Conservation (phyloP, 2,888 invertebrate species). For the Limnephilus auricula region DNA sequence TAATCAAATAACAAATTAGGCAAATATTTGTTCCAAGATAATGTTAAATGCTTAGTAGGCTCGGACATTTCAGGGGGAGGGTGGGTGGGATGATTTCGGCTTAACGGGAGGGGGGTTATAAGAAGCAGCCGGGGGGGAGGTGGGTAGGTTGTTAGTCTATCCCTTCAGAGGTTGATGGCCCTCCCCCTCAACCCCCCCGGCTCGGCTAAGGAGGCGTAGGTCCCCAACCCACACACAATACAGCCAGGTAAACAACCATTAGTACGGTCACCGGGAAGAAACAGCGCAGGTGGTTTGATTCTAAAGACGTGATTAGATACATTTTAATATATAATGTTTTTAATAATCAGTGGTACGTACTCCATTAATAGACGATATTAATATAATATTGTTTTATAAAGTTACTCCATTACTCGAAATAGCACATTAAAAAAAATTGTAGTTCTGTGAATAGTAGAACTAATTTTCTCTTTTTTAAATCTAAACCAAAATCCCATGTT, state of each 20-base stretch:
- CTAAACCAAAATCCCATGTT: too few species aligned
- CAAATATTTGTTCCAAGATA: background rate
- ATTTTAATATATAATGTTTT: background rate
- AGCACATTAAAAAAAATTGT: too few species aligned
- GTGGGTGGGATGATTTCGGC: conserved; percentile 5
- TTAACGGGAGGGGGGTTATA: background rate
- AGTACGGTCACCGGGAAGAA: conserved; percentile 17
- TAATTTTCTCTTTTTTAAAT: too few species aligned
- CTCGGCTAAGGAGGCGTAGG: background rate
- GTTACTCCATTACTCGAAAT: too few species aligned
- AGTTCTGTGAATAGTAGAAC: too few species aligned
- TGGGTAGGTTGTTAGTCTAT: conserved; percentile 20
- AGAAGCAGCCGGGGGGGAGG: conserved; percentile 15
- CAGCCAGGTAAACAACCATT: conserved; percentile 33
- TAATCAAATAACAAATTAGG: background rate
- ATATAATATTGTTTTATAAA: too few species aligned
- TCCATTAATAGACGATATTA: too few species aligned
- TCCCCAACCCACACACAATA: background rate
- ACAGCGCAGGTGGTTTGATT: conserved; percentile 9
- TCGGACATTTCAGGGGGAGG: conserved; percentile 44
- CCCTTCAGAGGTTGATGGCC: conserved; percentile 30
- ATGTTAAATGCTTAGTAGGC: conserved; percentile 23
- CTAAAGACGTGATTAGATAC: conserved; percentile 20
- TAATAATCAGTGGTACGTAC: background rate
- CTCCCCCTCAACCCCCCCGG: background rate